Percentiles rank a stretch among this genome's conserved stretches.
Evolutionary conservation across 2,888 invertebrate genomes (phyloP).

Genomic region (Agrotis clavis): DNA sequence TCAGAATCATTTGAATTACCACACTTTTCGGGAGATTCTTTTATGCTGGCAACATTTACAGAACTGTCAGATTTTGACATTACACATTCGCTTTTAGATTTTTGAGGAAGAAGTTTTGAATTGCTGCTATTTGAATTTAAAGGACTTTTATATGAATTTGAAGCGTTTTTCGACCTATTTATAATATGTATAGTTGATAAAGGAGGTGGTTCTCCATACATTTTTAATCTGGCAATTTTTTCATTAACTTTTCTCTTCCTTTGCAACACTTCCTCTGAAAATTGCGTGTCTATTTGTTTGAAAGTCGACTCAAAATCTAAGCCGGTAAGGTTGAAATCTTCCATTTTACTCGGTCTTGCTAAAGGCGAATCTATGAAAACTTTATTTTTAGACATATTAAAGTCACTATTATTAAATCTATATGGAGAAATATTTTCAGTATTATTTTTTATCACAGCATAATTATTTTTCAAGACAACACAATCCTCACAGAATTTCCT

Average conservation of each 20-base stretch:
- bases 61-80: conserved; percentile 50
- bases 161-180: conserved; percentile 80
- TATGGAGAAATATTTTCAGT: conserved; percentile 83
- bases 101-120: conserved; percentile 17
- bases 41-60: conserved; percentile 68
- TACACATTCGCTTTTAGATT: conserved; percentile 15
- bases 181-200: conserved; percentile 87
- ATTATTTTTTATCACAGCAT: conserved; percentile 66
- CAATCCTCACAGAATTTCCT: conserved; percentile 80
- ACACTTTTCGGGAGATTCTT: conserved; percentile 63
- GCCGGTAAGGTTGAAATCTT: conserved; percentile 81
- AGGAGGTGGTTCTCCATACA: conserved; percentile 90
- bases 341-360: conserved; percentile 58
- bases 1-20: conserved; percentile 41
- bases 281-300: conserved; percentile 76
- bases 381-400: conserved; percentile 78
- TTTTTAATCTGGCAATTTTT: conserved; percentile 88
- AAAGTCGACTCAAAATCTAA: conserved; percentile 88
- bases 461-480: conserved; percentile 77
- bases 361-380: conserved; percentile 81
- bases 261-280: conserved; percentile 75
- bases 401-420: conserved; percentile 75
- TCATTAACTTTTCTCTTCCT: conserved; percentile 80
- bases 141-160: conserved; percentile 84
- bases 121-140: conserved; percentile 68